Conservation (phyloP, 2,888 invertebrate species). For the Brachypterus glaber region DNA sequence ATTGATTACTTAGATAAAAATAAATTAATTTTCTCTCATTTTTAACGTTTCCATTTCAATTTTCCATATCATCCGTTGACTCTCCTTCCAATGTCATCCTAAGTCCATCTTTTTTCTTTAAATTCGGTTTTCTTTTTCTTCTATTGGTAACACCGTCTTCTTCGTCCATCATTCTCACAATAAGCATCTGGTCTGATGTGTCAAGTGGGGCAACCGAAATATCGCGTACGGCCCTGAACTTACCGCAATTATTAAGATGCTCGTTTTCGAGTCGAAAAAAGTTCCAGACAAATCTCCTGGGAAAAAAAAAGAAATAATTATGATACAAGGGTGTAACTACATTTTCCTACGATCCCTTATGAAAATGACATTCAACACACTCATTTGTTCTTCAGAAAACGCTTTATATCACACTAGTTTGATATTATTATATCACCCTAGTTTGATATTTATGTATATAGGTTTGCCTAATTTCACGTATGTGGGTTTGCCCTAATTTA, state of each 20-base stretch:
- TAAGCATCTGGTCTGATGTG: conserved; percentile 83
- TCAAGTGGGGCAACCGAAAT: conserved; percentile 92
- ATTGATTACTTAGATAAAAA: too few relatives aligned
- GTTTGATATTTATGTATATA: too few relatives aligned
- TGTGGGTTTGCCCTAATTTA: too few relatives aligned
- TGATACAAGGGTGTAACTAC: too few relatives aligned
- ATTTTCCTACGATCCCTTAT: too few relatives aligned
- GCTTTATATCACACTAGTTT: too few relatives aligned
- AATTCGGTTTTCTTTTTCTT: conserved; percentile 42
- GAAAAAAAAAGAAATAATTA: too few relatives aligned
- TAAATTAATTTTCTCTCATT: neutral
- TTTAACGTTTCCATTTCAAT: conserved; percentile 18
- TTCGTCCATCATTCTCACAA: conserved; percentile 93
- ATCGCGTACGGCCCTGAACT: conserved; percentile 95
- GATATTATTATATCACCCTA: too few relatives aligned
- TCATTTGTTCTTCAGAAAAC: too few relatives aligned
- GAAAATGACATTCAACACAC: too few relatives aligned
- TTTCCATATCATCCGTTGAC: conserved; percentile 39
- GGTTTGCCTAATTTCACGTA: too few relatives aligned
- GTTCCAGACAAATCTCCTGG: conserved; percentile 94
- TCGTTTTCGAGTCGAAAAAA: conserved; percentile 99
- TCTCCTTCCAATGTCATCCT: conserved; percentile 36
- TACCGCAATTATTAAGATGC: conserved; percentile 98
- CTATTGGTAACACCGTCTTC: conserved; percentile 78
- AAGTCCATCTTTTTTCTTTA: conserved; percentile 32